Evolutionary conservation across 2,888 invertebrate species (phyloP), one percentile per base, ranked within the genome.

Genomic region (Craniophora ligustri): DNA sequence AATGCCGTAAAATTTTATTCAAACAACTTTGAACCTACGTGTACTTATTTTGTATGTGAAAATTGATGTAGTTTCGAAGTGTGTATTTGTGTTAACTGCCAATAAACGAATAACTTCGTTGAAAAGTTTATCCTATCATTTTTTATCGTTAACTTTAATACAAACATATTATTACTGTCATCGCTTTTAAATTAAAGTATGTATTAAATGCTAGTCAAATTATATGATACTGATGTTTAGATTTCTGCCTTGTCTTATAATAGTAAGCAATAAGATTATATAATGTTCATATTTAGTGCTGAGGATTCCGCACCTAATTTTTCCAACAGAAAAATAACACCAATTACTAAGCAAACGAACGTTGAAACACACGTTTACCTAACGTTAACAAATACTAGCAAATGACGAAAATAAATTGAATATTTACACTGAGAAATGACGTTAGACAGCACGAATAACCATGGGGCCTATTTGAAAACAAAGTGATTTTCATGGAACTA

Each of bases 1-100:
- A 61, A 59, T 67, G 67, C 67, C 75, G 67, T 82, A 79, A 85
- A 73, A 66, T 74, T 68, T 71, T 69, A 72, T 66, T 63, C 42
- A 58, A 65, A 63, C 62, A 62, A 60, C 60, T 74, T 61, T 59
- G 53, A 38, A 63, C 53, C 50, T 38, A 48, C 48, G 63, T 66
- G 50, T 58, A 56, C 55, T 57, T 72, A 57, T 70, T 67, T 61
- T 62, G 41, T 42, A 28, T 62, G 56, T 50, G 45, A 35, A 49
- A 47, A 66, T 54, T 56, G 44, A 55, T 49, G 65, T 61, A 68
- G 49, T 61, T 55, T 56, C 46, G 44, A 36, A 72, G 28, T 38
- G 36, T 40, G 8, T 26, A 46, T 50, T 32, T 55, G 40, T 60
- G 38, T 54, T 48, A 47, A 31, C 6, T 10, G 38, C 21, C 42